phyloP scores from a whole-genome alignment of 2,888 invertebrate species.

The Drosophila tanythrix region DNA sequence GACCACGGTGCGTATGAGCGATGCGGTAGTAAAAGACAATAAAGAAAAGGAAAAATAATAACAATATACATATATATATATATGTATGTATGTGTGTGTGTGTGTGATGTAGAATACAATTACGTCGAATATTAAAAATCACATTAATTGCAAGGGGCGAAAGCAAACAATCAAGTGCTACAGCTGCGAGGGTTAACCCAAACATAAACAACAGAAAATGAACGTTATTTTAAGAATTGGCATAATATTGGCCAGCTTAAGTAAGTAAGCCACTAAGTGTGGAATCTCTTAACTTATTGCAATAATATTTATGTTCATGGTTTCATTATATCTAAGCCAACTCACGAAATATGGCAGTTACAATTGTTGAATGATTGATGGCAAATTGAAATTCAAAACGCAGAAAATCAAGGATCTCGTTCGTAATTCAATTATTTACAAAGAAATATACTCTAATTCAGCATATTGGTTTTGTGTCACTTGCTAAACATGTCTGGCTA shows the following conservation, averaged over 20 bases:
- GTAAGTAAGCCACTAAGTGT: not conserved
- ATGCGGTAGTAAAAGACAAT: slow-evolving; percentile 38
- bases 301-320: not conserved
- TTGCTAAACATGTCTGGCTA: not conserved
- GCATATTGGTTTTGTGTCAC: not conserved
- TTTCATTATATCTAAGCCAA: not conserved
- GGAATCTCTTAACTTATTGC: not conserved
- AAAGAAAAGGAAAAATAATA: slow-evolving; percentile 7
- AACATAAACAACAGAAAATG: not conserved
- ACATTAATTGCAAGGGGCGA: slow-evolving; percentile 40
- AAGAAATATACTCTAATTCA: not conserved
- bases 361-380: not conserved
- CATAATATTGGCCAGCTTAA: too few relatives aligned
- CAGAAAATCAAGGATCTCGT: not conserved
- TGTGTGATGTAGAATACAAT: slow-evolving; percentile 19
- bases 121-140: slow-evolving; percentile 67
- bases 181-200: slow-evolving; percentile 20
- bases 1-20: slow-evolving; percentile 40
- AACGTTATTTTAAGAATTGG: not conserved
- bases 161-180: slow-evolving; percentile 11
- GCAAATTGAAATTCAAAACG: not conserved
- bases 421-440: not conserved
- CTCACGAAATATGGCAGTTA: not conserved
- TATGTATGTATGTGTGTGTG: not conserved
- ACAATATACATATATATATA: not conserved